phyloP scores from a whole-genome alignment of 2,113 vertebrate species.

The Tupaia chinensis region DNA sequence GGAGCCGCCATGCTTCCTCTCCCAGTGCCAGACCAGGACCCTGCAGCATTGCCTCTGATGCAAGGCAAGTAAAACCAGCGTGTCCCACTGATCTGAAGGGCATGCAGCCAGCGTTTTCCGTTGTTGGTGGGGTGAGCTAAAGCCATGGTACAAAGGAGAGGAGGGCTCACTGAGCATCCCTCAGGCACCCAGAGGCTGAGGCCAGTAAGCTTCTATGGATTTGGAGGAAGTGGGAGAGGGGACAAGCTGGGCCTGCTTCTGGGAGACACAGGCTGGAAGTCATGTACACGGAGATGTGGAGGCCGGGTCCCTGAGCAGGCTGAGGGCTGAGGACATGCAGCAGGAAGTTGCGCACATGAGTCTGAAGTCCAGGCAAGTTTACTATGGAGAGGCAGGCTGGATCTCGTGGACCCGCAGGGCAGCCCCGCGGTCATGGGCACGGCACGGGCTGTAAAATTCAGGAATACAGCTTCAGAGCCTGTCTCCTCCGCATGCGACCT shows the following conservation, averaged over 20 bases:
- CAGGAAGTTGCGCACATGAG: fast-evolving
- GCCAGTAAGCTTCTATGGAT: fast-evolving
- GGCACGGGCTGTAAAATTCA: background rate
- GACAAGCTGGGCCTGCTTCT: too few relatives aligned
- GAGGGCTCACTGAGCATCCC: fast-evolving
- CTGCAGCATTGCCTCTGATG: too few relatives aligned
- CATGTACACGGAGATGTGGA: fast-evolving
- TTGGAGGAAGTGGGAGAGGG: background rate
- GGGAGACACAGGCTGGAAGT: background rate
- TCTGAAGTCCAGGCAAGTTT: fast-evolving
- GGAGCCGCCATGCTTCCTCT: fast-evolving
- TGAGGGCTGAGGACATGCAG: fast-evolving
- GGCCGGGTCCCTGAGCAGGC: background rate
- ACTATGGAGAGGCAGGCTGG: fast-evolving
- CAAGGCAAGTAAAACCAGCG: fast-evolving
- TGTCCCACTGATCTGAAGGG: background rate
- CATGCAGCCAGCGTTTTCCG: fast-evolving
- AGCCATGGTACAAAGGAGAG: fast-evolving
- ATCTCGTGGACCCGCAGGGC: background rate
- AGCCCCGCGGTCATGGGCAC: fast-evolving
- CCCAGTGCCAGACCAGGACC: background rate
- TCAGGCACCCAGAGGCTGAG: fast-evolving
- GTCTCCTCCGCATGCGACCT: fast-evolving
- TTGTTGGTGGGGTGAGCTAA: too few relatives aligned
- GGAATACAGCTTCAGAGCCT: fast-evolving